Evolutionary conservation across 2,888 invertebrate genomes (phyloP).

Genomic region (Scotopteryx bipunctaria): DNA sequence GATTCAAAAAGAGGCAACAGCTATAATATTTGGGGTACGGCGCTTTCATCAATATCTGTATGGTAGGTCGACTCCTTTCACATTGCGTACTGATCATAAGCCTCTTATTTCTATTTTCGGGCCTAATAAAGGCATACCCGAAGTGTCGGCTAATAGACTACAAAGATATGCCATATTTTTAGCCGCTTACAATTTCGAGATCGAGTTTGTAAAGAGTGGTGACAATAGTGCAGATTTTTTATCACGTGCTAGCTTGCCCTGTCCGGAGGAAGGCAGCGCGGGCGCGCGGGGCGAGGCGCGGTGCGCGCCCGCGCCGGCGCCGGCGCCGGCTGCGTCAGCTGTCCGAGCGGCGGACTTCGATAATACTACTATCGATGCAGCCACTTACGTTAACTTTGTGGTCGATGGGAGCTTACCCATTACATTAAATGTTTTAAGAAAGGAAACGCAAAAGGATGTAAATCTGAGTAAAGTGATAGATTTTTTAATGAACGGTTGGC

Average conservation of each 20-base stretch:
- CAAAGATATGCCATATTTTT: conserved; percentile 31
- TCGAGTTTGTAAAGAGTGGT: conserved; percentile 22
- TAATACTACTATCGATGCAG: conserved; percentile 19
- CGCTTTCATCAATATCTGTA: conserved; percentile 25
- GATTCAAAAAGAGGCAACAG: conserved; percentile 19
- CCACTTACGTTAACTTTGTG: conserved; percentile 33
- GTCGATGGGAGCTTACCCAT: conserved; percentile 27
- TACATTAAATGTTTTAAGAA: conserved; percentile 16
- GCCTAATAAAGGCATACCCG: conserved; percentile 38
- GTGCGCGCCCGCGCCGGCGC: no score
- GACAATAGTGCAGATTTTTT: conserved; percentile 28
- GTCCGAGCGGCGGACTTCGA: background rate
- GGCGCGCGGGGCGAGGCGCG: no score
- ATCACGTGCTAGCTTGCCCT: conserved; percentile 1
- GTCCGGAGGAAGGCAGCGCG: no score
- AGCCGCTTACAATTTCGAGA: conserved; percentile 38
- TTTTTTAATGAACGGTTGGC: conserved; percentile 33
- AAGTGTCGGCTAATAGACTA: conserved; percentile 39
- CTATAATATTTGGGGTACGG: conserved; percentile 22
- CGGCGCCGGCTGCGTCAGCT: background rate
- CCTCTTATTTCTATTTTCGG: conserved; percentile 30
- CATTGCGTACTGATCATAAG: conserved; percentile 38
- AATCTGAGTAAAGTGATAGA: conserved; percentile 12
- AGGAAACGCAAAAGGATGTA: conserved; percentile 24
- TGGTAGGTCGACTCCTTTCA: conserved; percentile 27